Percentiles rank a stretch among this genome's conserved stretches.
Conservation (phyloP, 2,797 vertebrate species). For the Gephyroberyx darwinii region DNA sequence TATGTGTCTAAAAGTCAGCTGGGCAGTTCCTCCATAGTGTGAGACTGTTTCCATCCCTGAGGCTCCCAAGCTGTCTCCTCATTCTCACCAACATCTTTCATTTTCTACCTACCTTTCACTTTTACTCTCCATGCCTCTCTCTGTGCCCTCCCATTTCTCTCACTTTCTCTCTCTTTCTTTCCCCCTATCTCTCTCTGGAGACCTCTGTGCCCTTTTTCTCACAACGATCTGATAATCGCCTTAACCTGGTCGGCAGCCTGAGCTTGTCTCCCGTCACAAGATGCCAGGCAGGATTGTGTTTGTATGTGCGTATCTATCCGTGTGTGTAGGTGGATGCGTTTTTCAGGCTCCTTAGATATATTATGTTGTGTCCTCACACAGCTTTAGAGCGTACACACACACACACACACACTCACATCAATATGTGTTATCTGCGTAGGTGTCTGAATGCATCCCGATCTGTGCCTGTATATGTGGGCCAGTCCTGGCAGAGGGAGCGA, state of each 20-base stretch:
- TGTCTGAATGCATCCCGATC: constrained; percentile 48
- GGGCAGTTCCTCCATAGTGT: not conserved
- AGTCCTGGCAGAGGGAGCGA: constrained; percentile 43
- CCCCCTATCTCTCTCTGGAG: not conserved
- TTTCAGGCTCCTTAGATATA: constrained; percentile 1
- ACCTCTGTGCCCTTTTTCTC: constrained; percentile 19
- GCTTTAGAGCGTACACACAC: not conserved
- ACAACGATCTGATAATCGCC: constrained; percentile 46
- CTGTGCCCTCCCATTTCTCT: not conserved
- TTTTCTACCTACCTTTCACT: not conserved
- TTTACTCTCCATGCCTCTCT: not conserved
- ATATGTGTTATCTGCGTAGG: constrained; percentile 43
- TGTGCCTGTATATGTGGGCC: constrained; percentile 32
- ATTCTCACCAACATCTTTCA: not conserved
- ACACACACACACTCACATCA: constrained; percentile 24
- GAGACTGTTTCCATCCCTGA: not conserved
- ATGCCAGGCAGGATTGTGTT: constrained; percentile 20
- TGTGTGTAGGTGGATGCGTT: constrained; percentile 3
- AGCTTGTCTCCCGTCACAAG: constrained; percentile 39
- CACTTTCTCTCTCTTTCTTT: not conserved
- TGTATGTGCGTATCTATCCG: constrained; percentile 2
- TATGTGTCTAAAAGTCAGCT: not conserved
- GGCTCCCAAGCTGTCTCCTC: not conserved
- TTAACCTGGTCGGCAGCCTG: constrained; percentile 41
- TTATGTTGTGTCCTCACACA: constrained; percentile 13